phyloP scores from a whole-genome alignment of 2,888 invertebrate species.

The Eilema caniola region DNA sequence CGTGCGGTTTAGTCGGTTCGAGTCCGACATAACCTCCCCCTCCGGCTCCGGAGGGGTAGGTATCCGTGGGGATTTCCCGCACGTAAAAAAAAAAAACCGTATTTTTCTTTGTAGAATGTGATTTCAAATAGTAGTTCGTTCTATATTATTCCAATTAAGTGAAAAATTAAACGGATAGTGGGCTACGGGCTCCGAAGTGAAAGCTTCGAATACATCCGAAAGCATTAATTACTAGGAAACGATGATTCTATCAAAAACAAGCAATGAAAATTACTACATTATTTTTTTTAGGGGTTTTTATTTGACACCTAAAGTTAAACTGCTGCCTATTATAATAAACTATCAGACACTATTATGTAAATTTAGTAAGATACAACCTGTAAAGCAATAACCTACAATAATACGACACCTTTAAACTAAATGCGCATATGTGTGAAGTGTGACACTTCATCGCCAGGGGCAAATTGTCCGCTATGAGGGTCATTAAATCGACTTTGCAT shows the following conservation, averaged over 20 bases:
- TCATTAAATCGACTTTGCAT: conserved; percentile 1
- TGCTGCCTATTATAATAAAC: background rate
- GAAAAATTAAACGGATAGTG: background rate
- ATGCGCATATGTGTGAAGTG: conserved; percentile 4
- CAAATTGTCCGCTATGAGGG: conserved; percentile 2
- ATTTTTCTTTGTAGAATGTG: background rate
- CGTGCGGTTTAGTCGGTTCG: too few relatives aligned
- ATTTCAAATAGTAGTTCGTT: background rate
- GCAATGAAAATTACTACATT: background rate
- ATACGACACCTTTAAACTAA: conserved; percentile 4
- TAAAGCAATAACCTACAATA: conserved; percentile 1
- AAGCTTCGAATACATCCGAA: background rate
- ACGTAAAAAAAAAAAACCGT: too few relatives aligned
- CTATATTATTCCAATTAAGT: background rate
- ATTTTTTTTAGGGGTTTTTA: background rate
- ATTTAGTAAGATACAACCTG: background rate
- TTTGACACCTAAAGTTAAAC: background rate
- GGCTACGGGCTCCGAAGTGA: background rate
- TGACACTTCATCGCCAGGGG: background rate
- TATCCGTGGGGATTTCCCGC: too few relatives aligned
- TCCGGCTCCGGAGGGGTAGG: too few relatives aligned
- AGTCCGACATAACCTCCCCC: too few relatives aligned
- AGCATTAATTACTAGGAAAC: background rate
- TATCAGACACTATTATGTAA: background rate
- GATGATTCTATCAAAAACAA: background rate